A percentile compares a stretch with the other conserved stretches of the same genome.
Conservation (phyloP, 2,113 vertebrate species). For the Diphyllodes magnificus region DNA sequence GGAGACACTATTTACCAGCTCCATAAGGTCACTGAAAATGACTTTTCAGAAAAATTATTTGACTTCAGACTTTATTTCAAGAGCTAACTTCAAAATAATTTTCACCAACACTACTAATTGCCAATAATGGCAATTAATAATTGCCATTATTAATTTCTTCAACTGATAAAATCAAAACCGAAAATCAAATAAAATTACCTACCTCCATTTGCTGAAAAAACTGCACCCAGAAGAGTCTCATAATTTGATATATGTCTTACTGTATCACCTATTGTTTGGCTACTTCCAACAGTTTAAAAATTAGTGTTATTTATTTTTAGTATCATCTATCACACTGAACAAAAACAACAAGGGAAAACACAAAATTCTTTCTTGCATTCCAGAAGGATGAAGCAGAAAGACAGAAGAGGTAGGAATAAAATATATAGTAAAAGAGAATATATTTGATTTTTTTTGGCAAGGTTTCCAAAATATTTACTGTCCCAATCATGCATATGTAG, state of each 20-base stretch:
- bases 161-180: neutral
- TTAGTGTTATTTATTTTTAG: neutral
- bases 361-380: neutral
- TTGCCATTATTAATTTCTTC: neutral
- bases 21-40: neutral
- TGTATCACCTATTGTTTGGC: neutral
- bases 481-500: fast-evolving
- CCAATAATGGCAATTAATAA: too few relatives aligned
- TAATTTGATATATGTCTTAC: neutral
- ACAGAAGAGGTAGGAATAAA: neutral
- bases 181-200: neutral
- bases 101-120: neutral
- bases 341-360: neutral
- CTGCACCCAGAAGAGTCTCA: neutral
- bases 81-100: neutral
- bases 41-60: neutral
- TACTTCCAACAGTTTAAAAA: neutral
- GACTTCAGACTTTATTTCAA: neutral
- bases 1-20: neutral
- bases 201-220: neutral
- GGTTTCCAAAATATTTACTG: neutral
- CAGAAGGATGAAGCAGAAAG: neutral
- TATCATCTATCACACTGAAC: neutral
- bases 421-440: neutral
- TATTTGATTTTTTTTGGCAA: neutral